Evolutionary conservation across 2,888 invertebrate genomes (phyloP).

Genomic region (Drosophila atripex): DNA sequence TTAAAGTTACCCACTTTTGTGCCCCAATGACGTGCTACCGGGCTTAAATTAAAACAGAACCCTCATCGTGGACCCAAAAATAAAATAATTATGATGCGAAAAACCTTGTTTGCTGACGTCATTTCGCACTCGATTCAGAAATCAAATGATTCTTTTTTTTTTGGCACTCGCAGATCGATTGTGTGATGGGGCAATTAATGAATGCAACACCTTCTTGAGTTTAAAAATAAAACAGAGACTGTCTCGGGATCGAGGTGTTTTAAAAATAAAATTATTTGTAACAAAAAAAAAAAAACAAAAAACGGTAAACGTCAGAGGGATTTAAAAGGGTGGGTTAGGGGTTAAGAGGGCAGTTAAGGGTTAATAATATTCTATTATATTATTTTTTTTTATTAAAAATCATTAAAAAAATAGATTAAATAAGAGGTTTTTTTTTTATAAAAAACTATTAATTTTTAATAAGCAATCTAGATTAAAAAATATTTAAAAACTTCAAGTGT

Average conservation of each 20-base stretch:
- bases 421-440: too few species aligned
- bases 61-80: neutral
- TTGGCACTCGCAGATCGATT: neutral
- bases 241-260: neutral
- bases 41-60: slow-evolving; percentile 2
- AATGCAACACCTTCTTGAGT: slow-evolving; percentile 1
- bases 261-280: neutral
- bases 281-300: neutral
- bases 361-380: too few species aligned
- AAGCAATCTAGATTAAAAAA: too few species aligned
- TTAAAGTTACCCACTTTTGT: neutral
- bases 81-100: slow-evolving; percentile 1
- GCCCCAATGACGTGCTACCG: slow-evolving; percentile 1
- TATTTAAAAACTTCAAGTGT: neutral
- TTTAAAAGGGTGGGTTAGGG: neutral
- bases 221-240: neutral
- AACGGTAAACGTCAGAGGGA: neutral
- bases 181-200: neutral
- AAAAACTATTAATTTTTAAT: too few species aligned
- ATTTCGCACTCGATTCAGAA: neutral
- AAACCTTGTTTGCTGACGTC: neutral
- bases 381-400: too few species aligned
- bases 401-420: too few species aligned
- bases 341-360: too few species aligned
- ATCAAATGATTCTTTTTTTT: neutral